These are phyloP conservation scores for Gryllus longicercus DNA, from an alignment of 2,888 invertebrate species.

Conservation along the genomic window DNA sequence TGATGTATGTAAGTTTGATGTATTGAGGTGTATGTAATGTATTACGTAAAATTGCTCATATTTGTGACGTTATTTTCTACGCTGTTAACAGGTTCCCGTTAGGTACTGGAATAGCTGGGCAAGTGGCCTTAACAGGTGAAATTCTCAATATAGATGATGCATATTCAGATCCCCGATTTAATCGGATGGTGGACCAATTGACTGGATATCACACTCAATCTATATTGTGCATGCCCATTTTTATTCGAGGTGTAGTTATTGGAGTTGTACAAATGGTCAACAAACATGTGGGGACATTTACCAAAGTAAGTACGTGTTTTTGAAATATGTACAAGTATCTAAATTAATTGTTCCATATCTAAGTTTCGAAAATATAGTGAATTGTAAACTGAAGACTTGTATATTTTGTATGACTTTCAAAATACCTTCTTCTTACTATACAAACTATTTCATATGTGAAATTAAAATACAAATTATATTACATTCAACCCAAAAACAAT, in stretches of 20 bases:
- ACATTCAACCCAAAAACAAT: no score
- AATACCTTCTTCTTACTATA: no score
- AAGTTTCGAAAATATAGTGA: no score
- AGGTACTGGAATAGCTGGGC: constrained; percentile 76
- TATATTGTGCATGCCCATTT: constrained; percentile 85
- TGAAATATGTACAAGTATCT: not conserved
- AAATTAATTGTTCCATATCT: no score
- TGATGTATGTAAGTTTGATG: no score
- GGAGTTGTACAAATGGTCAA: constrained; percentile 88
- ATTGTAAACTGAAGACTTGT: no score
- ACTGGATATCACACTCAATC: constrained; percentile 68
- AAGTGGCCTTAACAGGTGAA: constrained; percentile 75
- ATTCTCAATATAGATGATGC: constrained; percentile 79
- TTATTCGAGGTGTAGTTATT: constrained; percentile 71
- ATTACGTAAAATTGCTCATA: no score
- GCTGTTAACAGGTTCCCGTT: constrained; percentile 59
- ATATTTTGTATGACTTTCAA: no score
- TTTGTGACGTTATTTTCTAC: not conserved
- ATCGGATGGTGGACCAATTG: constrained; percentile 64
- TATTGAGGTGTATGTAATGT: no score
- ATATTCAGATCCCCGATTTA: constrained; percentile 73
- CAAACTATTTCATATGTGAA: no score
- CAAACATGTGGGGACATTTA: constrained; percentile 53
- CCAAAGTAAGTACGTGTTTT: constrained; percentile 39
- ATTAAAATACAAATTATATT: no score